phyloP scores from a whole-genome alignment of 2,888 invertebrate species.

The Clunio marinus region DNA sequence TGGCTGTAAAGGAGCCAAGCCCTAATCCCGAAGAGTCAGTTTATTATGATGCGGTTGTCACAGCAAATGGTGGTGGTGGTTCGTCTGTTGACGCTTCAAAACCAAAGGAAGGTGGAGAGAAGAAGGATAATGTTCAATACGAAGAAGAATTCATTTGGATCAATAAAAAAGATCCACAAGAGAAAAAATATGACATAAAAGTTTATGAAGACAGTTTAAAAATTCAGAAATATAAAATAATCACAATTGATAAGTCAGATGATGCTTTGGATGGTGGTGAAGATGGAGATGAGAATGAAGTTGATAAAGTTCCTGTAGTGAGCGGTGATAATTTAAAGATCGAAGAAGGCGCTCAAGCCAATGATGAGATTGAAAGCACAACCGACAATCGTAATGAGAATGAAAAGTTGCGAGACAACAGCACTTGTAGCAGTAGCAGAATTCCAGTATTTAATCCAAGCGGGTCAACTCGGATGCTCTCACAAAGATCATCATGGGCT shows the following conservation, averaged over 20 bases:
- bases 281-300: conserved; percentile 33
- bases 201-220: conserved; percentile 38
- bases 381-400: conserved; percentile 40
- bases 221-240: conserved; percentile 35
- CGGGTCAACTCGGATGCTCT: conserved; percentile 52
- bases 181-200: conserved; percentile 36
- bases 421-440: conserved; percentile 53
- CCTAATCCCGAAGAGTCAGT: conserved; percentile 70
- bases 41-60: conserved; percentile 74
- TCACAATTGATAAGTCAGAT: conserved; percentile 34
- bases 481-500: conserved; percentile 70
- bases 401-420: conserved; percentile 38
- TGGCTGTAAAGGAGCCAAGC: conserved; percentile 50
- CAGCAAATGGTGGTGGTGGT: conserved; percentile 51
- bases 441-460: conserved; percentile 60
- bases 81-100: conserved; percentile 14
- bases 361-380: conserved; percentile 38
- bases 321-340: conserved; percentile 42
- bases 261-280: conserved; percentile 29
- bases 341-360: conserved; percentile 43
- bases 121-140: conserved; percentile 40
- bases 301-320: conserved; percentile 35
- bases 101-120: conserved; percentile 39
- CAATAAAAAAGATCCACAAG: conserved; percentile 33
- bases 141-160: conserved; percentile 40